Evolutionary conservation across 2,797 vertebrate species (phyloP).

Genomic region (Propithecus perrieri): DNA sequence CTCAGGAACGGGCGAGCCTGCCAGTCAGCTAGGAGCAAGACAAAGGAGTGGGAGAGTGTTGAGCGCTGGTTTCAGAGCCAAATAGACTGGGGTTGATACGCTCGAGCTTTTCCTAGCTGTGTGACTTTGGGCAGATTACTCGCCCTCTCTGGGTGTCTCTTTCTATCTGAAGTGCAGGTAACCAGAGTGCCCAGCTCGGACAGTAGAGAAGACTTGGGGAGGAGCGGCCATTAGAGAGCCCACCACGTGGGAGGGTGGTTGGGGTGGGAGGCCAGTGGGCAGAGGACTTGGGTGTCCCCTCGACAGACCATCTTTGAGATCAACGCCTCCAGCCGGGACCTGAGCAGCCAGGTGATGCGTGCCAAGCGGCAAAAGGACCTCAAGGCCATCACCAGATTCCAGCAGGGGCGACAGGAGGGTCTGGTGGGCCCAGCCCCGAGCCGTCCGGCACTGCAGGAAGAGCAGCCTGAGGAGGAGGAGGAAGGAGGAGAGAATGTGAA

Average conservation of each 20-base stretch:
- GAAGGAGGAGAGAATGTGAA: slow-evolving; percentile 13
- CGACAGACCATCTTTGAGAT: slow-evolving; percentile 97
- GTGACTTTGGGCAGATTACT: not conserved
- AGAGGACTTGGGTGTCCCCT: rapidly evolving
- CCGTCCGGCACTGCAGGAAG: rapidly evolving
- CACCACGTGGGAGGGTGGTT: not conserved
- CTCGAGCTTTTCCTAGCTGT: not conserved
- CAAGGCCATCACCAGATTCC: slow-evolving; percentile 89
- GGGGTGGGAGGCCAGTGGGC: rapidly evolving
- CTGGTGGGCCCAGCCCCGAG: rapidly evolving
- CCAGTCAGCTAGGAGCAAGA: not conserved
- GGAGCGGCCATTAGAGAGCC: rapidly evolving
- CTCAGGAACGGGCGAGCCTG: not conserved
- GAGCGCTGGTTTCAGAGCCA: not conserved
- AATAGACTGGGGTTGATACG: not conserved
- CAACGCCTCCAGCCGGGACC: slow-evolving; percentile 91
- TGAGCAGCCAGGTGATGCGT: slow-evolving; percentile 93
- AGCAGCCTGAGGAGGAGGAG: slow-evolving; percentile 13
- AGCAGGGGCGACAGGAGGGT: slow-evolving; percentile 81
- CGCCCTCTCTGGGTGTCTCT: not conserved
- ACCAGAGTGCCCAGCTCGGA: rapidly evolving
- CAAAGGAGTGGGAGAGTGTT: too few species aligned
- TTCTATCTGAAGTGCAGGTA: not conserved
- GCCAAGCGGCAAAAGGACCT: slow-evolving; percentile 90
- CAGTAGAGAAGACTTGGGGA: not conserved